Conservation (phyloP, 2,888 invertebrate species). For the Strigamia crassipes region DNA sequence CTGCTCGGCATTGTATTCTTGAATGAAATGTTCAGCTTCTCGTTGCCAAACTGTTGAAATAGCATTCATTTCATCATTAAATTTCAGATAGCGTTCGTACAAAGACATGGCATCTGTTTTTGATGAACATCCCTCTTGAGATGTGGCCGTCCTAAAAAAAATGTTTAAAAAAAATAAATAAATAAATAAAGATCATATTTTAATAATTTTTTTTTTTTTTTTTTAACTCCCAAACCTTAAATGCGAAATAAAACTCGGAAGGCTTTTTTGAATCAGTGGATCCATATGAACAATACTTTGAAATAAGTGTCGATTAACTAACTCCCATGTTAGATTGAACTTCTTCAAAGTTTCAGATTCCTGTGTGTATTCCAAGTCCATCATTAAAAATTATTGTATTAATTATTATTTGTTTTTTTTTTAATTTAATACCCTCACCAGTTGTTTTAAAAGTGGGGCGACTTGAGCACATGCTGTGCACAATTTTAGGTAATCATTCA, state of each 20-base stretch:
- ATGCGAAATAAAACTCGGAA: slow-evolving; percentile 64
- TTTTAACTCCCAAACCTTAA: slow-evolving; percentile 57
- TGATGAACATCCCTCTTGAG: slow-evolving; percentile 38
- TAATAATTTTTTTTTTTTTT: background rate
- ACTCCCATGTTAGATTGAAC: slow-evolving; percentile 70
- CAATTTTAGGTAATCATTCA: slow-evolving; percentile 69
- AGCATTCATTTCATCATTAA: slow-evolving; percentile 66
- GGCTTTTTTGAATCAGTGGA: slow-evolving; percentile 64
- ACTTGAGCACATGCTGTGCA: slow-evolving; percentile 67
- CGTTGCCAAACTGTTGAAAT: slow-evolving; percentile 64
- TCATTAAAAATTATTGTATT: background rate
- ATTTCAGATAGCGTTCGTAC: slow-evolving; percentile 64
- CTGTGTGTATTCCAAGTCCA: slow-evolving; percentile 52
- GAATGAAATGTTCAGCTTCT: slow-evolving; percentile 61
- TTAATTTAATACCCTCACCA: slow-evolving; percentile 56
- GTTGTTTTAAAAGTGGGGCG: slow-evolving; percentile 65
- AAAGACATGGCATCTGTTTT: slow-evolving; percentile 53
- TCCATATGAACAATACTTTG: slow-evolving; percentile 65
- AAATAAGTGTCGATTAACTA: slow-evolving; percentile 71
- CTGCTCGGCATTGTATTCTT: slow-evolving; percentile 50
- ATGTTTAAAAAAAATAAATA: background rate
- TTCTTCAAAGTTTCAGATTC: slow-evolving; percentile 67
- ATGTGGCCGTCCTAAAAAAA: background rate
- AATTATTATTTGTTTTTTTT: background rate
- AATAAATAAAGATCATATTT: background rate